phyloP scores from a whole-genome alignment of 2,797 vertebrate genomes.

The Acanthis flammea region DNA sequence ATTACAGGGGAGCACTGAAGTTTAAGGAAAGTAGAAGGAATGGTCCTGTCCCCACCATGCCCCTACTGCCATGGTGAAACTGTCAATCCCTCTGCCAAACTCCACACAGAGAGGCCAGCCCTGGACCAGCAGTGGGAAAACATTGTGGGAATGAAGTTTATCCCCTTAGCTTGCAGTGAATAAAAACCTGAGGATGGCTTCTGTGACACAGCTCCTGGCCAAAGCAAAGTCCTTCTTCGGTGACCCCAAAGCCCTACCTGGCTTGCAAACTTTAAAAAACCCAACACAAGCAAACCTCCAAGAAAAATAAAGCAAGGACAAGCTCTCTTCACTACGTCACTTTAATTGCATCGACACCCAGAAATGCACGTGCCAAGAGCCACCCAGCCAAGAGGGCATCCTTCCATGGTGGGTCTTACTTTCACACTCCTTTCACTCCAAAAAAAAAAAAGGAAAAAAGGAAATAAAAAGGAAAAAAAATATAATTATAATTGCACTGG shows the following conservation, averaged over 20 bases:
- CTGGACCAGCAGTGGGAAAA: background rate
- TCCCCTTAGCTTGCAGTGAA: background rate
- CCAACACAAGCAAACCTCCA: background rate
- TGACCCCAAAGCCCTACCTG: background rate
- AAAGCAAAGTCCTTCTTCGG: background rate
- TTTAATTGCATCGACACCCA: constrained; percentile 85
- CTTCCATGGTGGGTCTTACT: constrained; percentile 68
- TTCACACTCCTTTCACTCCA: constrained; percentile 74
- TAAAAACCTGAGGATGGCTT: background rate
- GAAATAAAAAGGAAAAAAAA: background rate
- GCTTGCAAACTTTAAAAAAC: background rate
- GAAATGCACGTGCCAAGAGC: constrained; percentile 72
- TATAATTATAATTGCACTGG: constrained; percentile 84
- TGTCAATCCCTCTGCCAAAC: background rate
- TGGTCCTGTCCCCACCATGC: background rate
- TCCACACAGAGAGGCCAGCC: background rate
- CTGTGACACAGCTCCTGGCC: background rate
- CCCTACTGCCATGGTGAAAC: background rate
- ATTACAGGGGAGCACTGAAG: background rate
- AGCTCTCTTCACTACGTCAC: constrained; percentile 59
- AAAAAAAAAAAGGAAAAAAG: background rate
- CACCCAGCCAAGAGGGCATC: constrained; percentile 66
- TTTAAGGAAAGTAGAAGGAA: background rate
- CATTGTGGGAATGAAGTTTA: background rate
- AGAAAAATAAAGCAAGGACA: background rate